Conservation (phyloP, 2,113 vertebrate genomes). For the Hippocampus zosterae region DNA sequence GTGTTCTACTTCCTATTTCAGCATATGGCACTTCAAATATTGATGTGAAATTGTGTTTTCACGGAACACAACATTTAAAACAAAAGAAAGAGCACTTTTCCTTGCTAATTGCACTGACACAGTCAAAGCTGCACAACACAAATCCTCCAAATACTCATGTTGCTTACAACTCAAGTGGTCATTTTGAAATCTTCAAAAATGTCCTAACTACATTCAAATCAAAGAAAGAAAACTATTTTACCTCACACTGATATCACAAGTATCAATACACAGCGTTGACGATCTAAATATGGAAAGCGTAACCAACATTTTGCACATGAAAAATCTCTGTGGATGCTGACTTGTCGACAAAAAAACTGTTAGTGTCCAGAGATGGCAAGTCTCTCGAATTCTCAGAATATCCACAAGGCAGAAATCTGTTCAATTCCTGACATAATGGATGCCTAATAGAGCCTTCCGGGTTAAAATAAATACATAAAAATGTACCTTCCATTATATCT, state of each 20-base stretch:
- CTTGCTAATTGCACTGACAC: not conserved
- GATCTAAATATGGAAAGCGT: too few relatives aligned
- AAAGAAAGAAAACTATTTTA: not conserved
- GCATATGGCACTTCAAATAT: not conserved
- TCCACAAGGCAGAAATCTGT: not conserved
- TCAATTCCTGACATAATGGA: too few relatives aligned
- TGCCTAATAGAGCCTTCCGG: too few relatives aligned
- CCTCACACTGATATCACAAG: not conserved
- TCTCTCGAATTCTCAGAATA: too few relatives aligned
- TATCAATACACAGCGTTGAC: not conserved
- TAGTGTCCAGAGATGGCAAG: too few relatives aligned
- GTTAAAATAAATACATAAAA: too few relatives aligned
- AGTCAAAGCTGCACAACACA: not conserved
- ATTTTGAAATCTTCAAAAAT: not conserved
- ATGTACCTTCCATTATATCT: too few relatives aligned
- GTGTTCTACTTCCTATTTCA: slow-evolving; percentile 1
- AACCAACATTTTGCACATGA: too few relatives aligned
- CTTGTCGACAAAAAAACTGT: too few relatives aligned
- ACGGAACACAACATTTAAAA: not conserved
- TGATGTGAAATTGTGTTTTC: not conserved
- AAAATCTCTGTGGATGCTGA: too few relatives aligned
- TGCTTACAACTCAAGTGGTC: not conserved
- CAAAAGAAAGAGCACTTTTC: not conserved
- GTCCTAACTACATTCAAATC: not conserved
- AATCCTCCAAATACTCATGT: not conserved